These are phyloP conservation scores for Paracentrotus lividus DNA, from an alignment of 53 echinoderm and acorn worm species.

Conservation along the genomic window DNA sequence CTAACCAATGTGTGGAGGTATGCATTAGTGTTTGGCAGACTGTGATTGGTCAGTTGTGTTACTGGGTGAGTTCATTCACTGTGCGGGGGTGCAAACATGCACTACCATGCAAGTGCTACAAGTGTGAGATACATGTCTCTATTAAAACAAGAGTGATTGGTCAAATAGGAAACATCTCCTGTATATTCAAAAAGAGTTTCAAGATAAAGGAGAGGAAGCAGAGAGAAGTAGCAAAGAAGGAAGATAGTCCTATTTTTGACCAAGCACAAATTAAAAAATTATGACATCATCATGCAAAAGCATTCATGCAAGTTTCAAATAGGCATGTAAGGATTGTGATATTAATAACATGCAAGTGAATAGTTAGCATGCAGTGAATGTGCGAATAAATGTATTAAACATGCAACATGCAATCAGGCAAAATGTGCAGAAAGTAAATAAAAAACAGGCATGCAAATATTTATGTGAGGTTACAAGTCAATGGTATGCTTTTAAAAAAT, in stretches of 20 bases:
- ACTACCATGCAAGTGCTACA: constrained; percentile 27
- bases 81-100: constrained; percentile 56
- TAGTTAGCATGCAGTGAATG: background rate
- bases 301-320: constrained; percentile 42
- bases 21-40: constrained; percentile 34
- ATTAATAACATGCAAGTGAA: constrained; percentile 25
- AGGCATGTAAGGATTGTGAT: constrained; percentile 2
- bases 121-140: background rate
- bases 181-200: background rate
- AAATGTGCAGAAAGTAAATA: background rate
- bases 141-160: constrained; percentile 27
- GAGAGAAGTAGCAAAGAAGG: constrained; percentile 13
- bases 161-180: constrained; percentile 14
- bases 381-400: background rate
- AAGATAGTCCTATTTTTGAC: background rate
- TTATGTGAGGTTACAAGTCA: background rate
- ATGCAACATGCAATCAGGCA: background rate
- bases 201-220: background rate
- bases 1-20: constrained; percentile 45
- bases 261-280: background rate
- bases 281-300: background rate
- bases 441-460: constrained; percentile 1
- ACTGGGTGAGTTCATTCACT: constrained; percentile 56
- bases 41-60: constrained; percentile 59
- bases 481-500: background rate